A percentile compares a stretch with the other conserved stretches of the same genome.
phyloP scores from a whole-genome alignment of 64 coral and sea anemone genomes.

The Astreopora myriophthalma region DNA sequence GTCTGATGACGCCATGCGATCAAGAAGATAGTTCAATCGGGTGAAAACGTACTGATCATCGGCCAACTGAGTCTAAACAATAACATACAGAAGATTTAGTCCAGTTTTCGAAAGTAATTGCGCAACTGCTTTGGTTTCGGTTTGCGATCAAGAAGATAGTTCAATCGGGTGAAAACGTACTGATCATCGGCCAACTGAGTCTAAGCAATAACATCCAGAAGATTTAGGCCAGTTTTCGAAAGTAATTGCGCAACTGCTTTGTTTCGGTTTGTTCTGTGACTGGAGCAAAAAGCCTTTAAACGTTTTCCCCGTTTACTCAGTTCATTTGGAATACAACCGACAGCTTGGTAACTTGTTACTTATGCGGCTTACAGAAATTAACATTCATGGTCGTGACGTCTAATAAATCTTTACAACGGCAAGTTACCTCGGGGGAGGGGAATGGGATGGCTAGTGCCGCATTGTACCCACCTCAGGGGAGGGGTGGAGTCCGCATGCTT shows the following conservation, averaged over 20 bases:
- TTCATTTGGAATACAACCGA: no score
- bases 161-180: slow-evolving; percentile 91
- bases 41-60: slow-evolving; percentile 93
- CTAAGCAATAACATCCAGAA: slow-evolving; percentile 23
- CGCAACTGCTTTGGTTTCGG: no score
- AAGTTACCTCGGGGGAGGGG: not conserved
- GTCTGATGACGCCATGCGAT: slow-evolving; percentile 89
- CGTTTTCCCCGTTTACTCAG: no score
- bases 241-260: no score
- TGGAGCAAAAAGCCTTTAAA: no score
- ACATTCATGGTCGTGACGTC: no score
- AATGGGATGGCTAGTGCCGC: not conserved
- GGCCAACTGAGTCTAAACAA: slow-evolving; percentile 77
- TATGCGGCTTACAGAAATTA: no score
- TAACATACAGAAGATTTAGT: not conserved
- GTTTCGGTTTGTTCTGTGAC: not conserved
- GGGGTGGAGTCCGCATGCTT: slow-evolving; percentile 92
- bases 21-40: slow-evolving; percentile 86
- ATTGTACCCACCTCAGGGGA: slow-evolving; percentile 78
- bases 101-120: not conserved
- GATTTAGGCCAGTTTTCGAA: not conserved
- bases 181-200: slow-evolving; percentile 86
- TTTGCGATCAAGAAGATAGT: slow-evolving; percentile 80
- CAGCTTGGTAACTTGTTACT: no score
- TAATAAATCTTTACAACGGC: no score